Base-by-base conservation (phyloP, 2,888 invertebrate genomes). In the Flabesymbios commensalis region DNA sequence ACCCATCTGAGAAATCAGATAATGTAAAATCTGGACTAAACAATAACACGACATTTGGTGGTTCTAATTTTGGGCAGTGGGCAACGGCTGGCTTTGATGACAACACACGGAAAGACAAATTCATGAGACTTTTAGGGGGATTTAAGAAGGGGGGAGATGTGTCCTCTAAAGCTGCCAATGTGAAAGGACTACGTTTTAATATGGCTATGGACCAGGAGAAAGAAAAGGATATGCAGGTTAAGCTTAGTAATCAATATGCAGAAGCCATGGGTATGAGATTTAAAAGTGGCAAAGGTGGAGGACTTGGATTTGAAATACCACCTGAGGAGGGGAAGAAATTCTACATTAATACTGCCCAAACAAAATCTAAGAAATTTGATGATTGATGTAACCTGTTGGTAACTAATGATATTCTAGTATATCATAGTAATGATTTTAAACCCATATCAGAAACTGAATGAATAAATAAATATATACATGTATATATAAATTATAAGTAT, bases 301-400 rank as follows among this genome's bases (percentile, higher is more conserved):
- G 77, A 3, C 59, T 77, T 14, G 77, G 77, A 3, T 77, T 72
- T 65, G 64, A 65, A 41, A 65, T 68, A 53, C 71, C 72, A 5
- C 73, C 74, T 22, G 69, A 67, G 14, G 72, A 65, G 26, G 72
- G 73, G 5, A 76, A 76, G 58, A 75, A 72, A 52, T 75, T 76
- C 56, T 66, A 73, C 49, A 76, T 76, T 57, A 72, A 76, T 59
- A 63, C 62, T 56, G 63, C 60, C 45, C 56, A 60, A n/a, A 61
- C 70, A 7, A 73, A 74, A 43, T 75, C 75, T 5, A 66, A 68
- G 2, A 74, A 74, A 62, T 75, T 75, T 72, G 71, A 72, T 68
- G 51, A 63, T n/a, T n/a, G n/a, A n/a, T n/a, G n/a, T n/a, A n/a
- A n/a, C n/a, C n/a, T n/a, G n/a, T n/a, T n/a, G n/a, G n/a, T n/a